Base-by-base conservation (phyloP, 2,113 vertebrate species). In the Rhea pennata region DNA sequence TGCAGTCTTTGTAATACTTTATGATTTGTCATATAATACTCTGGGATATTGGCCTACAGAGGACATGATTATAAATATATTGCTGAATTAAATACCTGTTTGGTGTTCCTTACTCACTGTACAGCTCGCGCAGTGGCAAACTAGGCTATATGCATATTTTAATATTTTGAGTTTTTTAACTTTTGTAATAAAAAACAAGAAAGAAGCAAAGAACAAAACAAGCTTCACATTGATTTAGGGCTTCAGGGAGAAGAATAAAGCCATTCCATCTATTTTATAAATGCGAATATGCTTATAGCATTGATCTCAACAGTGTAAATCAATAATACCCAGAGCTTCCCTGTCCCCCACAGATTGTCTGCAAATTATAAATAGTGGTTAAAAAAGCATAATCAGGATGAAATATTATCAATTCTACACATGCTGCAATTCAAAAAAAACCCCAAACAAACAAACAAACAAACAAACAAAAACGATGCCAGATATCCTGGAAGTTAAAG, bases 401-500 rank as follows among this genome's bases (percentile, higher is more conserved):
- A 97, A 98, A 96, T 95, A 97, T 89, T 93, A 90, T 71, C 84
- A 70, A 44, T 92, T 96, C 90, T 95, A 69, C 66, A 76, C 58
- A 92, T 95, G 89, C 64, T 97, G 74, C 95, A 97, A 97, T 95
- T 97, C 87, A 97, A 82, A 97, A 92, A 97, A 36, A 6, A 36
- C 36, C 36, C 6, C 36, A 36, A 36, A 36, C 36, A 36, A 36
- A 36, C 36, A 36, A 36, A 36, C 36, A 36, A 36, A 36, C 36
- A 36, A 93, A 84, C 74, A 95, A 92, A 93, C 15, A 31, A 84
- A 79, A 96, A 92, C 92, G 17, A 29, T 16, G 83, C 83, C 88
- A 97, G 95, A 87, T 96, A 96, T 92, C 74, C 95, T 94, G 88
- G 84, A 98, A 98, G 86, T 91, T 89, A 42, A 92, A 94, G 86